Percentiles rank a stretch among this genome's conserved stretches.
phyloP scores from a whole-genome alignment of 2,797 vertebrate species.

The Liparis tanakae region DNA sequence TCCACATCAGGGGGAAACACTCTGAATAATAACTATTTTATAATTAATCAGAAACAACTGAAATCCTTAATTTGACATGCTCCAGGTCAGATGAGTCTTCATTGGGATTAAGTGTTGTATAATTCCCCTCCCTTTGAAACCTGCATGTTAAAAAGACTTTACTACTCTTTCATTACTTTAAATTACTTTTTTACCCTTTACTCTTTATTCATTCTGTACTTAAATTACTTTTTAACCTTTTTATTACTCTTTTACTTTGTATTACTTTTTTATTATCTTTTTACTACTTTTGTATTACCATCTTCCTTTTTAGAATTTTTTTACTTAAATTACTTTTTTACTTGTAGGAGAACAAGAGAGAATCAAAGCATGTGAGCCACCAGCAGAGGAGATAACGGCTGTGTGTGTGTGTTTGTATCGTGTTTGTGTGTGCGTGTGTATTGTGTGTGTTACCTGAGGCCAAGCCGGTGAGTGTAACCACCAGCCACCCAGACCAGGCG shows the following conservation, averaged over 20 bases:
- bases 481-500: conserved; percentile 98
- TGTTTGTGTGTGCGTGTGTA: conserved; percentile 7
- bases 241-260: too few relatives aligned
- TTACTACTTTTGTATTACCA: too few relatives aligned
- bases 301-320: too few relatives aligned
- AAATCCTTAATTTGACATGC: background rate
- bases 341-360: background rate
- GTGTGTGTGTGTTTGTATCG: background rate
- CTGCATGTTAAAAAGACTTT: too few relatives aligned
- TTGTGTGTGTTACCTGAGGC: conserved; percentile 89
- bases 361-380: conserved; percentile 62
- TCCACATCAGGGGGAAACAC: too few relatives aligned
- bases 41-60: too few relatives aligned
- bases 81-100: background rate
- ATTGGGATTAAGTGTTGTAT: too few relatives aligned
- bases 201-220: too few relatives aligned
- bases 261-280: too few relatives aligned
- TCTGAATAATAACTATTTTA: too few relatives aligned
- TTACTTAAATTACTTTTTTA: background rate
- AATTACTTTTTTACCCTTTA: too few relatives aligned
- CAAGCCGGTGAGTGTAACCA: conserved; percentile 96
- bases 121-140: background rate
- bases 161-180: too few relatives aligned
- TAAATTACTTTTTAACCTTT: background rate
- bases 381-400: conserved; percentile 23